Conservation (phyloP, 2,888 invertebrate species). For the Rhagophthalmus giganteus region DNA sequence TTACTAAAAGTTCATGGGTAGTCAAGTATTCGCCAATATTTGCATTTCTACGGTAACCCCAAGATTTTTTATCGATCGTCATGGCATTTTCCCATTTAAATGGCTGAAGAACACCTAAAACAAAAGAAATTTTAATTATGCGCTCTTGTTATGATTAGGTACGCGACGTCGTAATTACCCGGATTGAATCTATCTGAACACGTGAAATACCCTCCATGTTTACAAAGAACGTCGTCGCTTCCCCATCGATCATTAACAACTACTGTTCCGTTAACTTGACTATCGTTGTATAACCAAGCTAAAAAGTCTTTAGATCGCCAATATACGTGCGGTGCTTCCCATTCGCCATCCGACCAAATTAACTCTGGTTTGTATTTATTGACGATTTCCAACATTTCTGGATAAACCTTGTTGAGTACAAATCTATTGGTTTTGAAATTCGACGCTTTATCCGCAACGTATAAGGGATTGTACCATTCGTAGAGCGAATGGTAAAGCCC, state of each 20-base stretch:
- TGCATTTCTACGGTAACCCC: constrained; percentile 78
- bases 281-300: constrained; percentile 90
- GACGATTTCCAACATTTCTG: constrained; percentile 80
- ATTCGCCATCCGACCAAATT: constrained; percentile 93
- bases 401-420: constrained; percentile 70
- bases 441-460: constrained; percentile 67
- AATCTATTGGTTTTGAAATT: constrained; percentile 68
- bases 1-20: constrained; percentile 65
- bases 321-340: constrained; percentile 82
- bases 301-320: constrained; percentile 85
- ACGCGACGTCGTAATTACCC: constrained; percentile 62
- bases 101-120: constrained; percentile 60
- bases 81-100: constrained; percentile 94
- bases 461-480: constrained; percentile 88
- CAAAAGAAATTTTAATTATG: not conserved
- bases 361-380: constrained; percentile 72
- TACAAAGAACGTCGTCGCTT: constrained; percentile 66
- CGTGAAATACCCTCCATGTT: constrained; percentile 88
- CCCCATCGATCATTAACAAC: constrained; percentile 97
- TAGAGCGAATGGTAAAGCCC: constrained; percentile 84
- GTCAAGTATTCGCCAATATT: constrained; percentile 65
- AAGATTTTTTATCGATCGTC: constrained; percentile 79
- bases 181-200: constrained; percentile 83
- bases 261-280: constrained; percentile 83
- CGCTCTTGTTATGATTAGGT: not conserved